These are phyloP conservation scores for Branchinecta lynchi DNA, from an alignment of 1,140 invertebrate species.

Conservation along the genomic window DNA sequence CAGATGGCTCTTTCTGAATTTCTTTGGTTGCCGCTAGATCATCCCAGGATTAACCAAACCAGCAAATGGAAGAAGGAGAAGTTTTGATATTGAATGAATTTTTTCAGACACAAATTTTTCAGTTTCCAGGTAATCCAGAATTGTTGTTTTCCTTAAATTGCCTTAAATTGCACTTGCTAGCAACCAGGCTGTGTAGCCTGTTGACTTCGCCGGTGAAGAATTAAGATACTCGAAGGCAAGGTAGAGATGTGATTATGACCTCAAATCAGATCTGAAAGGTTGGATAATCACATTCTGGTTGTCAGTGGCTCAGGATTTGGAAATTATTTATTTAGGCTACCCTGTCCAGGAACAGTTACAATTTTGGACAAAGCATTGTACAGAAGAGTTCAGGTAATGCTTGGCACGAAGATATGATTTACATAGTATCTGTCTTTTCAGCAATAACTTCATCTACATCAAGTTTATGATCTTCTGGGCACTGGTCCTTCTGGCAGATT, in stretches of 20 bases:
- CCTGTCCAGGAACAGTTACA: not conserved
- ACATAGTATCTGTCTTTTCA: not conserved
- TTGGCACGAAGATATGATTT: not conserved
- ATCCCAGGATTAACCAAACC: no score
- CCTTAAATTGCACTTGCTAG: no score
- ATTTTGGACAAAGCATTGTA: not conserved
- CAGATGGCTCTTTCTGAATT: no score
- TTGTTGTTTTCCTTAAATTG: no score
- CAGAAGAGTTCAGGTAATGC: not conserved
- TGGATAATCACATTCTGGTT: not conserved
- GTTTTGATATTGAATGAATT: no score
- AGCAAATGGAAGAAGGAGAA: no score
- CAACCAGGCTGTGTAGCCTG: no score
- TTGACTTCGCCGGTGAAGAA: no score
- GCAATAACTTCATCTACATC: conserved; percentile 79
- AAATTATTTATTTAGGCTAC: not conserved
- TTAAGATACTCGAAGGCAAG: no score
- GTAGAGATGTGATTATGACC: not conserved
- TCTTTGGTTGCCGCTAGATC: no score
- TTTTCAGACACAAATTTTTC: no score
- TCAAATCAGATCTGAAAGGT: not conserved
- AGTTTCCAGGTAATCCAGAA: no score
- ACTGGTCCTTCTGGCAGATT: conserved; percentile 86
- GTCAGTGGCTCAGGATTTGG: not conserved
- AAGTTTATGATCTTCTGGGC: conserved; percentile 93